Conservation (phyloP, 2,797 vertebrate species). For the Gymnoscopelus braueri region DNA sequence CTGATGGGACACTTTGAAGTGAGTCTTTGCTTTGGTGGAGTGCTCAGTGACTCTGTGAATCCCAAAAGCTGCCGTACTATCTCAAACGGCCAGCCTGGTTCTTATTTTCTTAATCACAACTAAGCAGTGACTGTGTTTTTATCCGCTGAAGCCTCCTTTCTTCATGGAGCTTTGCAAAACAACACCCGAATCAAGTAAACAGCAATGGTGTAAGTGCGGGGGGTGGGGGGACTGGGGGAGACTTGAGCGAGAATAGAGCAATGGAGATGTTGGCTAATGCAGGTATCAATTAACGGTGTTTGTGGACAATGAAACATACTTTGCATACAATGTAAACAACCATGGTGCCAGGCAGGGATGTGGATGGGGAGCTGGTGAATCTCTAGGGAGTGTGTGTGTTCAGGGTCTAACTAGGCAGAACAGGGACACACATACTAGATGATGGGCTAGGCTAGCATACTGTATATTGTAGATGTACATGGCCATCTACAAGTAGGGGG, state of each 20-base stretch:
- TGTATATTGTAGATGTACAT: too few relatives aligned
- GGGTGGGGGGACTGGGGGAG: constrained; percentile 34
- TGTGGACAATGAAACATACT: neutral
- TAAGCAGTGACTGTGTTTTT: constrained; percentile 69
- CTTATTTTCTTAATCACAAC: constrained; percentile 71
- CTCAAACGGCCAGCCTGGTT: constrained; percentile 75
- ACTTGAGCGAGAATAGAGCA: constrained; percentile 12
- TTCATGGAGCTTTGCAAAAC: constrained; percentile 68
- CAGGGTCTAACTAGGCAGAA: constrained; percentile 34
- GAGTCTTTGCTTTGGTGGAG: constrained; percentile 56
- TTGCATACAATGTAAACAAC: constrained; percentile 17
- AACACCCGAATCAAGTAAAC: constrained; percentile 72
- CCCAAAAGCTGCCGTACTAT: constrained; percentile 78
- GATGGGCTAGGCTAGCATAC: too few relatives aligned
- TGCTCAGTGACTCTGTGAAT: constrained; percentile 70
- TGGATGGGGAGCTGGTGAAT: constrained; percentile 15
- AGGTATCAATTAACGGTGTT: constrained; percentile 7
- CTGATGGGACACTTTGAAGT: constrained; percentile 69
- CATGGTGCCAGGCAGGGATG: neutral
- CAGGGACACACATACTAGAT: constrained; percentile 33
- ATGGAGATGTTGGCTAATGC: constrained; percentile 25
- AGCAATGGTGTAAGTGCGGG: constrained; percentile 42
- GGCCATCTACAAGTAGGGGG: constrained; percentile 15
- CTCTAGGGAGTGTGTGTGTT: constrained; percentile 1
- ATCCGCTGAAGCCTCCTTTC: constrained; percentile 63